Percentiles rank a stretch among this genome's conserved stretches.
These are phyloP conservation scores for Hypsopygia costalis DNA, from an alignment of 2,888 invertebrate species.

Conservation along the genomic window DNA sequence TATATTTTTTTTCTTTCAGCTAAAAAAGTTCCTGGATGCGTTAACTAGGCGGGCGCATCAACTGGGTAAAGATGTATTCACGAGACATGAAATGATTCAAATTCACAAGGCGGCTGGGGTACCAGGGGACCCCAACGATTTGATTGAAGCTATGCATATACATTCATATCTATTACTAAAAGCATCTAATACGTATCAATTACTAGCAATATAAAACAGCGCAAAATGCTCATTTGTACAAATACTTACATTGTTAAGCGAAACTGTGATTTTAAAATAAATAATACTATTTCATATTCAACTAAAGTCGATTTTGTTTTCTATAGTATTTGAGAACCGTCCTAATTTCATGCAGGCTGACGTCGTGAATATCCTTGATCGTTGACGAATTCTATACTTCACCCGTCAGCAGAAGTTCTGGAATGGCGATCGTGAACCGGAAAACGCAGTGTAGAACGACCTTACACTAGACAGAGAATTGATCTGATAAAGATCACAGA, in stretches of 20 bases:
- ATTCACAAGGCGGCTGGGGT: conserved; percentile 85
- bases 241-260: neutral
- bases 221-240: neutral
- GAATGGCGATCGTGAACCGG: too few species aligned
- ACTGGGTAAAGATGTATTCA: conserved; percentile 86
- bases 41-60: conserved; percentile 84
- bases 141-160: conserved; percentile 89
- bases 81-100: conserved; percentile 87
- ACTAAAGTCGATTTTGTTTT: too few species aligned
- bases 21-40: conserved; percentile 85
- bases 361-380: too few species aligned
- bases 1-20: too few species aligned
- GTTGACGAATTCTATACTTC: too few species aligned
- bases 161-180: conserved; percentile 93
- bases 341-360: too few species aligned
- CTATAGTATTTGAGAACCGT: neutral
- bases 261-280: conserved; percentile 1
- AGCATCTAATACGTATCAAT: conserved; percentile 86
- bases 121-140: conserved; percentile 82
- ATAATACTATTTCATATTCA: too few species aligned
- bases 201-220: conserved; percentile 48
- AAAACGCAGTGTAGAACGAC: too few species aligned
- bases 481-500: too few species aligned
- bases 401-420: too few species aligned
- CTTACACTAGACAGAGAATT: too few species aligned